phyloP scores from a whole-genome alignment of 2,113 vertebrate genomes.

The Ifrita kowaldi region DNA sequence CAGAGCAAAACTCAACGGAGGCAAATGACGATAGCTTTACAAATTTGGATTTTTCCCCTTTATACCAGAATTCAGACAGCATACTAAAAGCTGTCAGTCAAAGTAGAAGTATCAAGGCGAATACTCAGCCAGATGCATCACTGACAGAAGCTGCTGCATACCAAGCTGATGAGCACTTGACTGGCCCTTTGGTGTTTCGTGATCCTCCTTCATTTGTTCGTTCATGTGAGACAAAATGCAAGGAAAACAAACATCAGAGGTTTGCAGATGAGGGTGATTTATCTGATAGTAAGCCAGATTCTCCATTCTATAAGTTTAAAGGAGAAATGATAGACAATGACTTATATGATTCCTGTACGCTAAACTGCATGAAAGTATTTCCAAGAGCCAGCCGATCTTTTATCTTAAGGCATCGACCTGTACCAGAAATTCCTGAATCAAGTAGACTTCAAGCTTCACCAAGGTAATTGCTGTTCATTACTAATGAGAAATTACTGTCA shows the following conservation, averaged over 20 bases:
- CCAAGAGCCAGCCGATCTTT: conserved; percentile 75
- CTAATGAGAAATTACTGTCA: fast-evolving
- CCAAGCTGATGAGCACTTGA: background rate
- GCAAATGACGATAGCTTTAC: background rate
- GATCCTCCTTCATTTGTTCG: background rate
- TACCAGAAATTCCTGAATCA: conserved; percentile 82
- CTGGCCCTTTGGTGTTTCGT: background rate
- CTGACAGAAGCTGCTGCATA: conserved; percentile 14
- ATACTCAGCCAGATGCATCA: background rate
- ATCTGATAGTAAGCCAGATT: conserved; percentile 1
- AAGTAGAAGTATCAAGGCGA: background rate
- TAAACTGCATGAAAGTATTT: conserved; percentile 23
- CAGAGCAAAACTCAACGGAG: background rate
- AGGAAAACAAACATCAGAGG: conserved; percentile 25
- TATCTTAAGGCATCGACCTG: conserved; percentile 85
- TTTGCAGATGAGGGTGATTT: conserved; percentile 44
- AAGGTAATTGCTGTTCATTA: conserved; percentile 60
- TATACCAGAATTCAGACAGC: conserved; percentile 1
- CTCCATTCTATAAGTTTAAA: conserved; percentile 61
- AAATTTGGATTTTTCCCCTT: background rate
- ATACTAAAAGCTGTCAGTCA: background rate
- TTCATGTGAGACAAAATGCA: background rate
- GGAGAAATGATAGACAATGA: conserved; percentile 89
- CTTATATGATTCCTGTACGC: conserved; percentile 72
- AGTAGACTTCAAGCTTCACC: conserved; percentile 29